phyloP scores from a whole-genome alignment of 2,888 invertebrate genomes.

The Acanthosepion lycidas region DNA sequence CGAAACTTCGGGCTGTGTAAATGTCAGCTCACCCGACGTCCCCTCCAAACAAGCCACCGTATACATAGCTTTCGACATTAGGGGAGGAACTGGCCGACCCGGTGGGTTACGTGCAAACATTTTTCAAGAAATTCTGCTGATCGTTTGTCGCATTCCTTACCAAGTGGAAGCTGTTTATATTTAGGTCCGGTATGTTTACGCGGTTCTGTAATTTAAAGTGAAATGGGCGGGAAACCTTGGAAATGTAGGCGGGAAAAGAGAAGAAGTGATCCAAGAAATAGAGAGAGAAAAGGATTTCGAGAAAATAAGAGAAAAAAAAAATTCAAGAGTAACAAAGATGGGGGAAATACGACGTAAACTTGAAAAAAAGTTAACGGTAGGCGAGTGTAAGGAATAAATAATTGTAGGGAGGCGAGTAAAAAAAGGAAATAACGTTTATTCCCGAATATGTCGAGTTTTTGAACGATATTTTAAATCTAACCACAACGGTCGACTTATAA shows the following conservation, averaged over 20 bases:
- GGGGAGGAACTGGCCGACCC: neutral
- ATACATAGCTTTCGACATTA: neutral
- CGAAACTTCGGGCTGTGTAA: neutral
- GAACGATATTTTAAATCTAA: no score
- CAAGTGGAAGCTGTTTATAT: neutral
- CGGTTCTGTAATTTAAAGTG: neutral
- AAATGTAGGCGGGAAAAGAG: neutral
- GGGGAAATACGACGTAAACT: neutral
- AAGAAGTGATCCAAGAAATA: neutral
- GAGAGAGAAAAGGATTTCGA: neutral
- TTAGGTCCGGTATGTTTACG: constrained; percentile 6
- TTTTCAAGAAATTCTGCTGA: neutral
- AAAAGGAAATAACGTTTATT: neutral
- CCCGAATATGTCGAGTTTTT: neutral
- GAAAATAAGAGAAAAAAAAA: neutral
- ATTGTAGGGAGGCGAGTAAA: neutral
- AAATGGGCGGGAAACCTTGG: neutral
- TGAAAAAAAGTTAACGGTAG: neutral
- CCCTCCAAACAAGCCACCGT: neutral
- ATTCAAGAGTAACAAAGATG: neutral
- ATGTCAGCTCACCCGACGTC: neutral
- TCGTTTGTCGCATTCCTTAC: neutral
- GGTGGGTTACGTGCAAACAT: neutral
- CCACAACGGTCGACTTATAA: no score
- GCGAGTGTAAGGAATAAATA: neutral